A percentile compares a stretch with the other conserved stretches of the same genome.
phyloP scores from a whole-genome alignment of 1,140 invertebrate genomes.

The Drosophila orosa region DNA sequence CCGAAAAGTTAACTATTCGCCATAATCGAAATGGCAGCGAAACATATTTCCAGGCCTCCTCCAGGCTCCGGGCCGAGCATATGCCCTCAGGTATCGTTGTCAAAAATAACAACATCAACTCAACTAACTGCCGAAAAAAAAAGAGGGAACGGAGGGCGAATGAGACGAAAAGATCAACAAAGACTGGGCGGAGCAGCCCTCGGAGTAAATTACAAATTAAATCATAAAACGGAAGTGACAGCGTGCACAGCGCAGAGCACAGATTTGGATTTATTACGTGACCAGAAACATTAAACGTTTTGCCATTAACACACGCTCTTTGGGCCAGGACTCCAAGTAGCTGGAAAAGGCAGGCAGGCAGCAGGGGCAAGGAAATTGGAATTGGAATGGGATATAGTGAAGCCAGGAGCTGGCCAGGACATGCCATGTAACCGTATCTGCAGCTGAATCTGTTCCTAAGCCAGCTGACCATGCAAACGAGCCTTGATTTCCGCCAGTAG shows the following conservation, averaged over 20 bases:
- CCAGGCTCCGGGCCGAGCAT: constrained; percentile 30
- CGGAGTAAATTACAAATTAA: constrained; percentile 83
- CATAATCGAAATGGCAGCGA: constrained; percentile 73
- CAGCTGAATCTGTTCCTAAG: constrained; percentile 11
- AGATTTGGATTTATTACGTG: constrained; percentile 83
- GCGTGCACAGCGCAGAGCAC: constrained; percentile 74
- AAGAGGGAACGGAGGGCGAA: background rate
- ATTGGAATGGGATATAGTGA: constrained; percentile 11
- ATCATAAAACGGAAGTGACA: constrained; percentile 83
- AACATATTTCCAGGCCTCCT: constrained; percentile 53
- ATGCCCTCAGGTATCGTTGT: constrained; percentile 71
- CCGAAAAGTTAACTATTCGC: constrained; percentile 54
- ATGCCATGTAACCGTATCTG: constrained; percentile 25
- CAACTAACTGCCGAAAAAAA: constrained; percentile 68
- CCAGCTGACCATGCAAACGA: constrained; percentile 36
- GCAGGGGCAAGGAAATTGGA: background rate
- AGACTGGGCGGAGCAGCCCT: constrained; percentile 31
- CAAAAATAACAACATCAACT: constrained; percentile 72
- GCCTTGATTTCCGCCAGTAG: constrained; percentile 5
- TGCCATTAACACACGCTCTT: constrained; percentile 78
- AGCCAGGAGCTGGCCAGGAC: constrained; percentile 9
- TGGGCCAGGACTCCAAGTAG: constrained; percentile 20
- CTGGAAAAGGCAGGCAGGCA: background rate
- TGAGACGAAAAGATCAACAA: constrained; percentile 27
- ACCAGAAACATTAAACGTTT: constrained; percentile 82